Evolutionary conservation across 2,113 vertebrate genomes (phyloP), one percentile per base, ranked within the genome.

Genomic region (Mustelus asterias): DNA sequence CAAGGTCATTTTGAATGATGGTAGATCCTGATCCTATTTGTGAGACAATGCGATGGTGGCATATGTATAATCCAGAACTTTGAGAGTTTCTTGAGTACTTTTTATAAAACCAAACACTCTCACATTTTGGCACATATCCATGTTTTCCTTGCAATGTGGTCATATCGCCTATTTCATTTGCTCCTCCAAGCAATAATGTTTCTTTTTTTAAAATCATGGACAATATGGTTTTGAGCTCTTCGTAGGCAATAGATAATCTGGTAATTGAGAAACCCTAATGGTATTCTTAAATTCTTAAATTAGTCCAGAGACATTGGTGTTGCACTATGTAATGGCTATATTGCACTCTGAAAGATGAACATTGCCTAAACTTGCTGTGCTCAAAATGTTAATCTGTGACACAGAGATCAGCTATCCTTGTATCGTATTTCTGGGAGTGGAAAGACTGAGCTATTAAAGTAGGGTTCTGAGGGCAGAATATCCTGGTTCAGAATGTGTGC

Each of bases 391-490:
- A 26, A 65, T 93, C n/a, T n/a, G 16, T 65, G 60, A 65, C 60
- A 65, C 37, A 93, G 33, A 65, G 60, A 93, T 93, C 16, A 92
- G 58, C 29, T 54, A 92, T 63, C 88, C 4, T 60, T 13, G 13
- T 92, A 92, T 90, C 88, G 65, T 93, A 93, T 93, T 93, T 33
- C 89, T 18, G 86, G 24, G 22, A 88, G 44, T 58, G 22, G 85
- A 48, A 29, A 65, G 58, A n/a, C 89, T 92, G 60, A 60, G 13
- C 58, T 92, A 92, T 65, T 92, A 65, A 92, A 37, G 33, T 92
- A n/a, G 58, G 29, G 58, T 63, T 92, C 89, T 92, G 18, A 65
- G n/a, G n/a, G 60, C 89, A 93, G 16, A 83, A 83, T 65, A 67
- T 65, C 60, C 18, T 65, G 8, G 60, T 20, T n/a, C 14, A 93